A percentile compares a stretch with the other conserved stretches of the same genome.
These are phyloP conservation scores for Bagarius yarrelli DNA, from an alignment of 2,113 vertebrate genomes.

Conservation along the genomic window DNA sequence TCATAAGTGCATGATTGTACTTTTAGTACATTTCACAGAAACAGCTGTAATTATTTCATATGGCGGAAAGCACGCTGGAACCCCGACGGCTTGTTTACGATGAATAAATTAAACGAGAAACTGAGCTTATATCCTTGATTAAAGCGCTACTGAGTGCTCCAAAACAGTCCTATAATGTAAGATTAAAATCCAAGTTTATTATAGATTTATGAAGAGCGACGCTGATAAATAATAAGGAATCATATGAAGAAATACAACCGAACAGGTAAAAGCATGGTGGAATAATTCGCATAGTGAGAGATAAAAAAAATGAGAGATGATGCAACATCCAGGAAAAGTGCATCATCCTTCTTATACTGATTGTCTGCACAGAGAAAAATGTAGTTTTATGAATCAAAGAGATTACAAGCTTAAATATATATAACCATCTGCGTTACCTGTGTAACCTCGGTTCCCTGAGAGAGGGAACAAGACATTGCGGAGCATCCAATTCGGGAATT, in stretches of 20 bases:
- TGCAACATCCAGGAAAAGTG: slow-evolving; percentile 31
- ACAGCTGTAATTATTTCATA: slow-evolving; percentile 19
- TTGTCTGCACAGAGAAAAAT: slow-evolving; percentile 55
- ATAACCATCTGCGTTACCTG: no score
- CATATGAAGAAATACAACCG: slow-evolving; percentile 34
- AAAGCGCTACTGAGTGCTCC: not conserved
- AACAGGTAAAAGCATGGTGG: slow-evolving; percentile 26
- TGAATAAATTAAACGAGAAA: slow-evolving; percentile 15
- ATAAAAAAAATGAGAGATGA: not conserved
- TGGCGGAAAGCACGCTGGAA: not conserved
- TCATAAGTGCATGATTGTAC: slow-evolving; percentile 55
- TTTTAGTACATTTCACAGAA: slow-evolving; percentile 68
- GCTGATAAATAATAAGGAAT: slow-evolving; percentile 4
- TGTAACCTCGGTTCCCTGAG: no score
- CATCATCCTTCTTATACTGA: slow-evolving; percentile 44
- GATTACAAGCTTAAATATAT: no score
- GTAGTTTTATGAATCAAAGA: slow-evolving; percentile 20
- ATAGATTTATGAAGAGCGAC: not conserved
- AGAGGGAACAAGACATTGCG: no score
- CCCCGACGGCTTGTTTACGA: slow-evolving; percentile 7
- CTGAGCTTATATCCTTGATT: not conserved
- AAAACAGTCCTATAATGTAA: not conserved
- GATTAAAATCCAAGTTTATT: not conserved
- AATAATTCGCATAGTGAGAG: not conserved
- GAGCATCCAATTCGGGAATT: no score